phyloP scores from a whole-genome alignment of 2,888 invertebrate species.

The Cantharis flavilabris region DNA sequence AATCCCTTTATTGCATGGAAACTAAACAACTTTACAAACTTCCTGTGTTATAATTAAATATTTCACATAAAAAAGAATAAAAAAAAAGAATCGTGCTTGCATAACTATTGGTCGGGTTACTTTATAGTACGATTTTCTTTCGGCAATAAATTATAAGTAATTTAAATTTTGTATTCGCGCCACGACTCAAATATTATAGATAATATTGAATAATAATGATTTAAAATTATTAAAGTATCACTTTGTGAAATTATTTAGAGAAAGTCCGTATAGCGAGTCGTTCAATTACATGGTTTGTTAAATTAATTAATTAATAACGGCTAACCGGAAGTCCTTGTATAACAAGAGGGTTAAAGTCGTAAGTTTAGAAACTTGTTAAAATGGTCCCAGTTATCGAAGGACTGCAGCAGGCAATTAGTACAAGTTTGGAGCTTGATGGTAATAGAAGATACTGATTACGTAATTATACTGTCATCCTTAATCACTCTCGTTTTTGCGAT shows the following conservation, averaged over 20 bases:
- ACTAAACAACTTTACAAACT: background rate
- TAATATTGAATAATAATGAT: background rate
- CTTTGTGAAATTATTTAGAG: constrained; percentile 6
- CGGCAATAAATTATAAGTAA: background rate
- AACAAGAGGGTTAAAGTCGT: constrained; percentile 21
- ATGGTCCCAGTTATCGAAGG: constrained; percentile 27
- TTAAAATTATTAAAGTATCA: background rate
- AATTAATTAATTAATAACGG: constrained; percentile 30
- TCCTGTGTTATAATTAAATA: background rate
- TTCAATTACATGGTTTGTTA: constrained; percentile 27
- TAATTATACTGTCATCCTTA: constrained; percentile 25
- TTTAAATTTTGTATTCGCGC: background rate
- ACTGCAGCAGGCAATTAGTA: constrained; percentile 29
- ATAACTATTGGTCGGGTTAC: background rate
- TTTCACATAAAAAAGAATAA: background rate
- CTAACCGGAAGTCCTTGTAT: constrained; percentile 26
- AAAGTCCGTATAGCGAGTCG: constrained; percentile 12
- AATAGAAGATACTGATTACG: constrained; percentile 27
- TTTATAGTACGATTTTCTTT: background rate
- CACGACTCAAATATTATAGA: background rate
- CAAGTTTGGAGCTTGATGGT: constrained; percentile 22
- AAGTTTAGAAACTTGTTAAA: constrained; percentile 30
- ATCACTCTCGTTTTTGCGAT: constrained; percentile 22
- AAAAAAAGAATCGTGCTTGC: background rate
- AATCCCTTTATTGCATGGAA: background rate